Conservation (phyloP, 2,113 vertebrate species). For the Piaya cayana region DNA sequence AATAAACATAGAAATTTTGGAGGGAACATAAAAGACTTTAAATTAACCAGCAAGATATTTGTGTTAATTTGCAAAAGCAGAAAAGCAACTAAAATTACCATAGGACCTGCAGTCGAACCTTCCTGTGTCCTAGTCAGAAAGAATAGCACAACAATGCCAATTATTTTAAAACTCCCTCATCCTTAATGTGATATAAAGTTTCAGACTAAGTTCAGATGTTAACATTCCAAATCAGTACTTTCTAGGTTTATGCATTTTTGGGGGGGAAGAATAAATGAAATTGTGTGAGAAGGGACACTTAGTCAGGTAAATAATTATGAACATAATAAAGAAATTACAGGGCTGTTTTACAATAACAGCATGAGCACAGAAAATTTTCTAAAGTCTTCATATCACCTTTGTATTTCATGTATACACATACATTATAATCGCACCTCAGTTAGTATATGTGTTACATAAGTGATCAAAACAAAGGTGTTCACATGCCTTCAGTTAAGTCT, state of each 20-base stretch:
- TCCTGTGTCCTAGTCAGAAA: neutral
- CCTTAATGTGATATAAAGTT: neutral
- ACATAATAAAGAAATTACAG: neutral
- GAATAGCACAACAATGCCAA: neutral
- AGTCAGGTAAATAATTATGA: neutral
- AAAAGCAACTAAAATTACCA: neutral
- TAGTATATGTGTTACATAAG: neutral
- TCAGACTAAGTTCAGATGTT: neutral
- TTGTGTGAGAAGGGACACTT: neutral
- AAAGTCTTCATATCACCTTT: neutral
- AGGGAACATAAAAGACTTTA: slow-evolving; percentile 25
- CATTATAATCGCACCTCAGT: neutral
- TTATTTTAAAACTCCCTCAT: neutral
- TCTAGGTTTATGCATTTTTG: neutral
- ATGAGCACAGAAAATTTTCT: neutral
- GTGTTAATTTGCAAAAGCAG: slow-evolving; percentile 24
- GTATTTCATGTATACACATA: neutral
- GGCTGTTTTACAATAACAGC: neutral
- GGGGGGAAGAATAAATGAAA: neutral
- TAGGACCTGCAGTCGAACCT: neutral
- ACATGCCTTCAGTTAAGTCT: neutral
- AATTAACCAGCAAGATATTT: slow-evolving; percentile 13
- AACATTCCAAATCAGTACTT: neutral
- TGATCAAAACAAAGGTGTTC: neutral
- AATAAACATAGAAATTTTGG: slow-evolving; percentile 33